These are phyloP conservation scores for Capreolus pygargus DNA, from an alignment of 2,113 vertebrate genomes.

Conservation along the genomic window DNA sequence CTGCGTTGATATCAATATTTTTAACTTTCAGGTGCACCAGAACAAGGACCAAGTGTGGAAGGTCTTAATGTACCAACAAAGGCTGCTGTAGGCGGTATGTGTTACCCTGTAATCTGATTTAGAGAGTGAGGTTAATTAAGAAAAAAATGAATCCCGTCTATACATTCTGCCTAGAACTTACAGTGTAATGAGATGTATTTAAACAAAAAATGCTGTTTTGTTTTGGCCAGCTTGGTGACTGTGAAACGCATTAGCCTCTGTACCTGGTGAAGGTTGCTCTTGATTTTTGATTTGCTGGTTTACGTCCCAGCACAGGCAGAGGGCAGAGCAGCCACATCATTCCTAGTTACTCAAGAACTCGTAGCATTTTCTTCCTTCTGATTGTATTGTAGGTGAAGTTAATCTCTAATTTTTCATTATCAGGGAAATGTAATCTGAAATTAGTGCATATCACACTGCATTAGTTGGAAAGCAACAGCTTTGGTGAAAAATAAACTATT, in stretches of 20 bases:
- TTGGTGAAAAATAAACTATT: neutral
- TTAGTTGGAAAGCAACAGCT: neutral
- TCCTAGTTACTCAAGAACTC: too few relatives aligned
- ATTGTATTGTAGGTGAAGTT: neutral
- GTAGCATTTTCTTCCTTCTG: neutral
- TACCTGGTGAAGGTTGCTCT: rapidly evolving
- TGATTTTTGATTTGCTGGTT: neutral
- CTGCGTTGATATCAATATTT: constrained; percentile 14
- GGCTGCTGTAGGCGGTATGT: constrained; percentile 84
- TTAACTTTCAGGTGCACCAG: constrained; percentile 79
- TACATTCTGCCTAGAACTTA: neutral
- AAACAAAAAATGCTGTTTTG: neutral
- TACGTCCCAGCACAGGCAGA: rapidly evolving
- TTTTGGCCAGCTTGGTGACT: rapidly evolving
- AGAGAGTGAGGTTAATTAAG: neutral
- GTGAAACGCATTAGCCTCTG: neutral
- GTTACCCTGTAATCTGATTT: neutral
- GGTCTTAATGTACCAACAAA: constrained; percentile 88
- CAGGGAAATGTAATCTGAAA: neutral
- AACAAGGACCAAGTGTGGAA: constrained; percentile 90
- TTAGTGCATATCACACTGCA: rapidly evolving
- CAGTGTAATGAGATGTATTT: neutral
- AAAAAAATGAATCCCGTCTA: neutral
- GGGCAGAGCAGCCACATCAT: rapidly evolving
- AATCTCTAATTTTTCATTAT: neutral